Evolutionary conservation across 2,888 invertebrate genomes (phyloP).

Genomic region (Ceriagrion tenellum): DNA sequence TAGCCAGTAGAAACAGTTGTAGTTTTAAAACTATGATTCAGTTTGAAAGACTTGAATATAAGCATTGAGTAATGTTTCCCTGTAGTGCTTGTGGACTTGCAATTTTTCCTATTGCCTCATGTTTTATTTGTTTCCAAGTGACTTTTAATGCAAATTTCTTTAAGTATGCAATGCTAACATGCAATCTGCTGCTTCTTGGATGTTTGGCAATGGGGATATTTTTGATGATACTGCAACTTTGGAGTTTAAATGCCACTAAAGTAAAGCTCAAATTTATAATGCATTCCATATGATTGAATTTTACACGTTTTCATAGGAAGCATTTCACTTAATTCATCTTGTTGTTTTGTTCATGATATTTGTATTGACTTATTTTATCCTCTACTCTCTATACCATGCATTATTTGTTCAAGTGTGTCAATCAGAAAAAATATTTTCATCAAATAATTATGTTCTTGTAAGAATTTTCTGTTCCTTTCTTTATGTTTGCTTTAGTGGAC

Average conservation of each 20-base stretch:
- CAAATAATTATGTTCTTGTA: constrained; percentile 8
- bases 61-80: constrained; percentile 47
- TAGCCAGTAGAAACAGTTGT: constrained; percentile 37
- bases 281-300: background rate
- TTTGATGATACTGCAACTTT: constrained; percentile 10
- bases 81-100: constrained; percentile 61
- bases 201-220: constrained; percentile 39
- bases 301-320: background rate
- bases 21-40: constrained; percentile 17
- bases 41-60: constrained; percentile 31
- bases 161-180: constrained; percentile 60
- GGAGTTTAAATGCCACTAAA: background rate
- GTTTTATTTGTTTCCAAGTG: constrained; percentile 35
- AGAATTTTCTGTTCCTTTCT: background rate
- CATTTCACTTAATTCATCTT: background rate
- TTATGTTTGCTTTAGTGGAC: no score
- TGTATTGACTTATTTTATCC: background rate
- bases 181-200: constrained; percentile 55
- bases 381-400: background rate
- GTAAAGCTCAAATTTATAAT: constrained; percentile 6
- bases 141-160: constrained; percentile 28
- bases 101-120: constrained; percentile 49
- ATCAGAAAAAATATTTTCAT: constrained; percentile 36
- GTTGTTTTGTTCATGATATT: background rate
- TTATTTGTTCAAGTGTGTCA: constrained; percentile 40